These are phyloP conservation scores for Drosophila borborema DNA, from an alignment of 2,888 invertebrate genomes.

Conservation along the genomic window DNA sequence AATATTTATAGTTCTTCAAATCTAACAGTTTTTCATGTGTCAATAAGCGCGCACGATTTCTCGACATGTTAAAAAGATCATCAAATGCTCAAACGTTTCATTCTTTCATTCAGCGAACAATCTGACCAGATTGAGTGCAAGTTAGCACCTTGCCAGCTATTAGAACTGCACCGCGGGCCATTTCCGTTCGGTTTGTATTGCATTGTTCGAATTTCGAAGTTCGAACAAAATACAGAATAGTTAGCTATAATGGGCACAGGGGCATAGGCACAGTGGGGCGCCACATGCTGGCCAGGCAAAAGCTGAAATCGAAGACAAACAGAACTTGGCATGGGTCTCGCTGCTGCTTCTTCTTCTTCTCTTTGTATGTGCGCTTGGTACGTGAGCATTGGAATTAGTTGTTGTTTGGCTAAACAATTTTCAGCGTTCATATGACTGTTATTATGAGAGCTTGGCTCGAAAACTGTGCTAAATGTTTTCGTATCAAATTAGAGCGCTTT, in stretches of 20 bases:
- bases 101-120: conserved; percentile 6
- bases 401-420: conserved; percentile 59
- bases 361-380: conserved; percentile 45
- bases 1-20: background rate
- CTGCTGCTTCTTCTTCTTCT: conserved; percentile 17
- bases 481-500: conserved; percentile 67
- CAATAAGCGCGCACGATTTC: conserved; percentile 57
- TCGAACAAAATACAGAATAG: conserved; percentile 6
- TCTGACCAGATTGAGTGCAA: conserved; percentile 26
- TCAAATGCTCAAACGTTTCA: conserved; percentile 25
- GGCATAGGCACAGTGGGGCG: conserved; percentile 24
- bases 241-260: conserved; percentile 37
- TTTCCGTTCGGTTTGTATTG: conserved; percentile 53
- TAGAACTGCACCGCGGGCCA: conserved; percentile 50
- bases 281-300: conserved; percentile 19
- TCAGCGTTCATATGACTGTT: conserved; percentile 50
- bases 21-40: background rate
- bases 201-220: conserved; percentile 27
- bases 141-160: conserved; percentile 57
- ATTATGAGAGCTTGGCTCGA: conserved; percentile 51
- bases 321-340: conserved; percentile 64
- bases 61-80: conserved; percentile 58
- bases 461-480: conserved; percentile 73
- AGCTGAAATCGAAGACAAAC: conserved; percentile 38
- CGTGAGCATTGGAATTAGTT: conserved; percentile 63